phyloP scores from a whole-genome alignment of 2,113 vertebrate genomes.

The Ascaphus truei region DNA sequence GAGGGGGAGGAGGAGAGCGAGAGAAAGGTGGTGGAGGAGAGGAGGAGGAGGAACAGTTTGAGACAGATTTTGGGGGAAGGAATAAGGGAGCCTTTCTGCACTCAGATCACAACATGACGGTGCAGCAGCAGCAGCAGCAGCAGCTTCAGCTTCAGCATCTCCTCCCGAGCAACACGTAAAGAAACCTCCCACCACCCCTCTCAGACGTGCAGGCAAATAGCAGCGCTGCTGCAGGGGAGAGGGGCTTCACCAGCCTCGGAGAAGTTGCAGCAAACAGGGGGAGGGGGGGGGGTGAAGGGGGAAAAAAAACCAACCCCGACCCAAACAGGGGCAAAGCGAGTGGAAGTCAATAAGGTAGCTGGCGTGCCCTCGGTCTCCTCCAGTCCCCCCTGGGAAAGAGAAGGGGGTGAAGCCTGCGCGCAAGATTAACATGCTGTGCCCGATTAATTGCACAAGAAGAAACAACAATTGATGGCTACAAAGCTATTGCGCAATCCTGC shows the following conservation, averaged over 20 bases:
- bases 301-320: neutral
- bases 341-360: neutral
- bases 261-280: conserved; percentile 43
- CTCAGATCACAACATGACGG: neutral
- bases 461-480: conserved; percentile 7
- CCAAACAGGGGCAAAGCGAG: neutral
- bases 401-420: neutral
- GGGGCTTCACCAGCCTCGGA: conserved; percentile 7
- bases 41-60: neutral
- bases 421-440: neutral
- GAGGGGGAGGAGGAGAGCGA: neutral
- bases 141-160: too few species aligned
- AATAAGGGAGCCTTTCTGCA: neutral
- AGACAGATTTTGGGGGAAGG: neutral
- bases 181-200: neutral
- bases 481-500: conserved; percentile 54
- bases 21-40: neutral
- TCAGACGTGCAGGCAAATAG: conserved; percentile 35
- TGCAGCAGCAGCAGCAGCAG: too few species aligned
- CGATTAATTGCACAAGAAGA: neutral
- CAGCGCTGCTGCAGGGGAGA: conserved; percentile 1
- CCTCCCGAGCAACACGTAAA: conserved; percentile 10
- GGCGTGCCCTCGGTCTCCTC: neutral
- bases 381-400: neutral
- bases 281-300: neutral